These are phyloP conservation scores for Melanotus villosus DNA, from an alignment of 2,888 invertebrate genomes.

Conservation along the genomic window DNA sequence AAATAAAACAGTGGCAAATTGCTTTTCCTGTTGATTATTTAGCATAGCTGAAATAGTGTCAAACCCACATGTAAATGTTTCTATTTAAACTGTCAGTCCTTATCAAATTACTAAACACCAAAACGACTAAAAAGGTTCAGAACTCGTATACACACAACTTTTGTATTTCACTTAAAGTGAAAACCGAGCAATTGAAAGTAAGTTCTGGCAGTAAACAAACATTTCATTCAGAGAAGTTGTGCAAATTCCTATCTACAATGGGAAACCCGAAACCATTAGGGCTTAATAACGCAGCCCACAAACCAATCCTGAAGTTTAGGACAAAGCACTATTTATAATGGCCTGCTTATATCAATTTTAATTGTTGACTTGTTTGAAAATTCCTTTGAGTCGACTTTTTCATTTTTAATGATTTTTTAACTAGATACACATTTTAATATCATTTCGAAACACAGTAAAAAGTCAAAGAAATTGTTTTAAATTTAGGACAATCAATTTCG, in stretches of 20 bases:
- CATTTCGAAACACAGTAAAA: too few relatives aligned
- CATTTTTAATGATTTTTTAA: too few relatives aligned
- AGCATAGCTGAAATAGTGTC: too few relatives aligned
- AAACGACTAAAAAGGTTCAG: constrained; percentile 20
- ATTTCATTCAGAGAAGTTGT: constrained; percentile 37
- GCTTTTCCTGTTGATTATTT: too few relatives aligned
- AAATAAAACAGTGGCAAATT: background rate
- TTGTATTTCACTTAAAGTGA: constrained; percentile 27
- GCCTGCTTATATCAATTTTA: constrained; percentile 19
- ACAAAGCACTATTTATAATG: constrained; percentile 26
- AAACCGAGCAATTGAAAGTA: constrained; percentile 34
- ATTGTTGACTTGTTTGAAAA: background rate
- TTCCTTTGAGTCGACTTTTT: too few relatives aligned
- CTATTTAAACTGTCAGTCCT: background rate
- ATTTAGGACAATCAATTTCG: too few relatives aligned
- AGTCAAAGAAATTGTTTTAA: too few relatives aligned
- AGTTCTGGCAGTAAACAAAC: constrained; percentile 34
- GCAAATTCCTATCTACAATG: constrained; percentile 35
- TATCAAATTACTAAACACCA: background rate
- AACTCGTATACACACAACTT: constrained; percentile 23
- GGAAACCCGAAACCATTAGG: constrained; percentile 36
- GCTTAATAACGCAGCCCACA: constrained; percentile 32
- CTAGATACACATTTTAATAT: too few relatives aligned
- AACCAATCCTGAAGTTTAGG: constrained; percentile 30
- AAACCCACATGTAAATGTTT: background rate